Evolutionary conservation across 2,113 vertebrate genomes (phyloP).

Genomic region (Equus przewalskii): DNA sequence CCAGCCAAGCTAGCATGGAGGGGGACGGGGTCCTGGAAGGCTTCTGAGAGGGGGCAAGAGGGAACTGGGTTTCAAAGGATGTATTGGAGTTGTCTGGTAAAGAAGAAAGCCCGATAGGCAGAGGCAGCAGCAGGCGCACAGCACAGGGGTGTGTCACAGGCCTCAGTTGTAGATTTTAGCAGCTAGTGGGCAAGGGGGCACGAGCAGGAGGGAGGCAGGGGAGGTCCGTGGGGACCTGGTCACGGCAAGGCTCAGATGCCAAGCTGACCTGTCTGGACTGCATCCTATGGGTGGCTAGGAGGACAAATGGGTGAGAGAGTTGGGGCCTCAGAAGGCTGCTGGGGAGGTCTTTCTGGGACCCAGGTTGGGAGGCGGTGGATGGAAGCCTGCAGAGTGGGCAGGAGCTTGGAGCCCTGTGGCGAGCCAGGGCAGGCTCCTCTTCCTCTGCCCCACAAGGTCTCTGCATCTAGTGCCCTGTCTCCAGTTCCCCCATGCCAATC

Average conservation of each 20-base stretch:
- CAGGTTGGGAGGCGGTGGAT: accelerated
- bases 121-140: accelerated
- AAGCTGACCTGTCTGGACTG: neutral
- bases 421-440: neutral
- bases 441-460: neutral
- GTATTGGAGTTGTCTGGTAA: accelerated
- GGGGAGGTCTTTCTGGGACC: neutral
- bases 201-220: neutral
- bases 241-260: neutral
- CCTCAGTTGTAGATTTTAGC: accelerated
- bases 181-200: accelerated
- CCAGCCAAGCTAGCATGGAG: neutral
- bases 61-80: neutral
- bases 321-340: neutral
- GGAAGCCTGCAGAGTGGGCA: neutral
- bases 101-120: neutral
- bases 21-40: neutral
- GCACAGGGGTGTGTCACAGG: accelerated
- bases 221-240: neutral
- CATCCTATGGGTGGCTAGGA: neutral
- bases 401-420: no score
- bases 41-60: neutral
- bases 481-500: neutral
- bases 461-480: neutral
- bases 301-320: no score